Evolutionary conservation across 1,140 invertebrate species (phyloP), one percentile per base, ranked within the genome.

Genomic region (Leguminivora glycinivorella): DNA sequence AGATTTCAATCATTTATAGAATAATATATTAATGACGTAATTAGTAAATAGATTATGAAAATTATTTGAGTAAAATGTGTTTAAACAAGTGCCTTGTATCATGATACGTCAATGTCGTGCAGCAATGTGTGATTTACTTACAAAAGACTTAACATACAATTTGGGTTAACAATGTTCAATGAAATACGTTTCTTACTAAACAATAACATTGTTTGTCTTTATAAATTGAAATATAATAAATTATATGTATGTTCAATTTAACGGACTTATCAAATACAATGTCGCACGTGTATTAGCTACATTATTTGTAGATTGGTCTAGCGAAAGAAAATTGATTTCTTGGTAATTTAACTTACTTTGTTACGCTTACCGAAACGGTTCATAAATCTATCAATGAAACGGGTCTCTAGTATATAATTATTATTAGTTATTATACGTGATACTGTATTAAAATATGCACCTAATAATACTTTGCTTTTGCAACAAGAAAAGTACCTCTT

Each of bases 101-200:
- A 31, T 63, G 24, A 9, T 31, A 63, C 58, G 58, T 63, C 25
- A 63, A 63, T 29, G 4, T 29, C 58, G 26, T 17, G 0, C 19
- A 31, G 3, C 0, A 2, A n/a, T 63, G 26, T 63, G 52, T 67
- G n/a, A 43, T 63, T 40, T 68, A 68, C 71, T 68, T 58, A 58
- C 67, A 34, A 56, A 22, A 22, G 9, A 67, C 4, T 52, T 63
- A 63, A 63, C 24, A 29, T 38, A 24, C 40, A 9, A 70, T 47
- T 56, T 24, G 56, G n/a, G 68, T 70, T 14, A 14, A 34, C 31
- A 72, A 58, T 69, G 56, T 22, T 72, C 73, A 73, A 73, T 40
- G 70, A 47, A 70, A 68, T 74, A 43, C 40, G 67, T 40, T 0
- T 52, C 19, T 9, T 52, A 52, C 9, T 22, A 52, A 19, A 52